Conservation (phyloP, 1,140 invertebrate genomes). For the Bombus affinis region DNA sequence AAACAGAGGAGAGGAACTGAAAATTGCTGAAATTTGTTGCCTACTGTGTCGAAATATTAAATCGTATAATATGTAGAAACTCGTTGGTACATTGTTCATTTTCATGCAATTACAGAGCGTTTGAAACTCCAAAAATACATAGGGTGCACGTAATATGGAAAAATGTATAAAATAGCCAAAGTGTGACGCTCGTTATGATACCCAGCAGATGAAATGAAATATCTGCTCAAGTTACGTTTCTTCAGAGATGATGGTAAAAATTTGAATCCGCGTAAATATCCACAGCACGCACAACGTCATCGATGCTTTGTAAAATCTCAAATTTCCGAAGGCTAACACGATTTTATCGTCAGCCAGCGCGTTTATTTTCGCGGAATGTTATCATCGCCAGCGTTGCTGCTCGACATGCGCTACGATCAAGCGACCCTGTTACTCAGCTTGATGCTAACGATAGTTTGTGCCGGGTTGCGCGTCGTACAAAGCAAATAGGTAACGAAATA, state of each 20-base stretch:
- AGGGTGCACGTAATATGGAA: too few species aligned
- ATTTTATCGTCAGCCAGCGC: not conserved
- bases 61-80: not conserved
- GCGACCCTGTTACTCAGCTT: not conserved
- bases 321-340: not conserved
- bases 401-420: not conserved
- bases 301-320: not conserved
- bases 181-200: too few species aligned
- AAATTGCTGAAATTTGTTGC: not conserved
- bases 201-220: too few species aligned
- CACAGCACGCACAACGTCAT: not conserved
- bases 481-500: not conserved
- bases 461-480: not conserved
- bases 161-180: too few species aligned
- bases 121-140: too few species aligned
- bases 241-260: too few species aligned
- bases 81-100: not conserved
- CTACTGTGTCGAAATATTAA: not conserved
- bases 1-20: too few species aligned
- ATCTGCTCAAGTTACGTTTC: too few species aligned
- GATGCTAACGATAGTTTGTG: not conserved
- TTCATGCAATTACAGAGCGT: too few species aligned
- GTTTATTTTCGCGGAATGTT: not conserved
- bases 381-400: not conserved
- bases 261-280: not conserved